Percentiles rank a stretch among this genome's conserved stretches.
Evolutionary conservation across 2,113 vertebrate species (phyloP).

Genomic region (Archocentrus centrarchus): DNA sequence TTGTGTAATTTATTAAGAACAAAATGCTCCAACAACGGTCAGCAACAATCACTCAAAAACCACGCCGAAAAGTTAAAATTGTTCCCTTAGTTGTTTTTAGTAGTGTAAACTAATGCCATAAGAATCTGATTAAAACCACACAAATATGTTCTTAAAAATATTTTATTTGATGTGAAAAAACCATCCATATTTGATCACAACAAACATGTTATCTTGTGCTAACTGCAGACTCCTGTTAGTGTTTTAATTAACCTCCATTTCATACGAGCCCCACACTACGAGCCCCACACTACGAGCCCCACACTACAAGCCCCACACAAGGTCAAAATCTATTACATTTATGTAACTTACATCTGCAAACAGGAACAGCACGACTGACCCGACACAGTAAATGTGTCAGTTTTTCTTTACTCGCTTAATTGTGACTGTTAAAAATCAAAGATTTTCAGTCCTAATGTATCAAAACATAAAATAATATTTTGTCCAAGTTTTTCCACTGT

Average conservation of each 20-base stretch:
- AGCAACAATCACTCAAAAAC: no score
- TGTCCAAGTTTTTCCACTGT: not conserved
- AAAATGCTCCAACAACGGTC: no score
- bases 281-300: not conserved
- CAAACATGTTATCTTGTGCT: not conserved
- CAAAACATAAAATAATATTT: no score
- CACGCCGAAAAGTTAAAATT: no score
- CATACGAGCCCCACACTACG: not conserved
- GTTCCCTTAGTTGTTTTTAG: no score
- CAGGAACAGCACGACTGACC: not conserved
- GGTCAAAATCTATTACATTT: not conserved
- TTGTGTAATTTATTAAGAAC: no score
- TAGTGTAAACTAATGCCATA: no score
- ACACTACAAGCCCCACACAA: not conserved
- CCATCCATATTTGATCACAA: not conserved
- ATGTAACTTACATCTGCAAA: not conserved
- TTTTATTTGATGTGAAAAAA: conserved; percentile 9
- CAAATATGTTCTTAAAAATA: not conserved
- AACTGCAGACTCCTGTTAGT: not conserved
- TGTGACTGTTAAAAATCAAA: no score
- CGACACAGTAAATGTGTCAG: not conserved
- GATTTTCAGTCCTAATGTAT: not conserved
- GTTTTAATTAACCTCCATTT: not conserved
- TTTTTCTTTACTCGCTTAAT: not conserved
- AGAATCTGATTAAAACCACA: not conserved